Evolutionary conservation across 2,797 vertebrate species (phyloP).

Genomic region (Anas flavirostris): DNA sequence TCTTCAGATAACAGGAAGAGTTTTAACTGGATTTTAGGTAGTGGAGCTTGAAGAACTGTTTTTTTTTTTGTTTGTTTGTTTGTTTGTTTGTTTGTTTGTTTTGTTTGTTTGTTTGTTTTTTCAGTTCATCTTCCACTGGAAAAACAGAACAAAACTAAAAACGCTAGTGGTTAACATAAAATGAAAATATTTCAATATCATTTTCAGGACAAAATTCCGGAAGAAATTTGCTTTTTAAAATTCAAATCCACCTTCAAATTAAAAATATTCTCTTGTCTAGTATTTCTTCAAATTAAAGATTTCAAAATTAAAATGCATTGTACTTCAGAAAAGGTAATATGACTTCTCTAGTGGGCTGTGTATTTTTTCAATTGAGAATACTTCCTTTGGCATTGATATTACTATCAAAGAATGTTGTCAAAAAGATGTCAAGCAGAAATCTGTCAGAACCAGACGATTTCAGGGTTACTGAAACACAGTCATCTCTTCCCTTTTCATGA

Average conservation of each 20-base stretch:
- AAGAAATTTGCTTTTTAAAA: background rate
- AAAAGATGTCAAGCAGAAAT: background rate
- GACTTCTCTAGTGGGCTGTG: background rate
- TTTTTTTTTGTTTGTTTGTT: background rate
- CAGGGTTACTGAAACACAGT: background rate
- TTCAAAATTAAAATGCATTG: background rate
- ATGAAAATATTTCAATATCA: background rate
- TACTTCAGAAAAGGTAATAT: background rate
- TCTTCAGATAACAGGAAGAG: background rate
- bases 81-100: too few relatives aligned
- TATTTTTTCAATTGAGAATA: background rate
- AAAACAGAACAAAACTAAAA: background rate
- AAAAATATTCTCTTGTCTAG: background rate
- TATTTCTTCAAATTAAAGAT: background rate
- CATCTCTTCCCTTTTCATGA: background rate
- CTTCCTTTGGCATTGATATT: background rate
- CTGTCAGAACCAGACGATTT: background rate
- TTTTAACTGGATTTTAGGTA: background rate
- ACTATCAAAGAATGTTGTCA: background rate
- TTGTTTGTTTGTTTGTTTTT: background rate
- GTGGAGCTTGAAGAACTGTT: background rate
- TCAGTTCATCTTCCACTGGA: background rate
- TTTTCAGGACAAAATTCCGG: background rate
- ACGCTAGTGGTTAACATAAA: accelerated
- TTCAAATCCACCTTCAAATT: background rate